Evolutionary conservation across 2,113 vertebrate genomes (phyloP).

Genomic region (Ciconia maguari): DNA sequence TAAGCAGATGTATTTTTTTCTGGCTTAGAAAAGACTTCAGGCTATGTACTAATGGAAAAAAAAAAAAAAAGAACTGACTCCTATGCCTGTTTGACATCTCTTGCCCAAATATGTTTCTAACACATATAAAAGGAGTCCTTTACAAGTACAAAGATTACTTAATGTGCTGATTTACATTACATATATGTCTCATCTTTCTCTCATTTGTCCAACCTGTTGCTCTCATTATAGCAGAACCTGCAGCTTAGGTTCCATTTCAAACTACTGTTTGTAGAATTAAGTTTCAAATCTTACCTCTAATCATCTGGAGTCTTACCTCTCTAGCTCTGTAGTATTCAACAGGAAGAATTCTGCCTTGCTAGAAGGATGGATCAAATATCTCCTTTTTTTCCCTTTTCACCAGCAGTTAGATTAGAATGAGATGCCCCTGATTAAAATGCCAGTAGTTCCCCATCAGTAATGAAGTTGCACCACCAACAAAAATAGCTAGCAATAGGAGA

Average conservation of each 20-base stretch:
- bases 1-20: slow-evolving; percentile 50
- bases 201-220: slow-evolving; percentile 7
- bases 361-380: neutral
- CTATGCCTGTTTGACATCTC: neutral
- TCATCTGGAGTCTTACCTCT: neutral
- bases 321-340: neutral
- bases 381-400: neutral
- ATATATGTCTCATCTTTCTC: neutral
- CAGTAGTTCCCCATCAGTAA: neutral
- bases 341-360: neutral
- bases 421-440: neutral
- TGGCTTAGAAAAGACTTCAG: slow-evolving; percentile 13
- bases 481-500: neutral
- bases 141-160: neutral
- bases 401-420: neutral
- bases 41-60: neutral
- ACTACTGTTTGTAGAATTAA: neutral
- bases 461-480: neutral
- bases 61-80: neutral
- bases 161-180: neutral
- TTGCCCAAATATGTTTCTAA: slow-evolving; percentile 3
- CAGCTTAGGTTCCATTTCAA: slow-evolving; percentile 16
- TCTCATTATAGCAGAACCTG: slow-evolving; percentile 30
- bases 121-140: neutral
- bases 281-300: neutral